These are phyloP conservation scores for Drosophila vallismaia DNA, from an alignment of 2,888 invertebrate genomes.

Conservation along the genomic window DNA sequence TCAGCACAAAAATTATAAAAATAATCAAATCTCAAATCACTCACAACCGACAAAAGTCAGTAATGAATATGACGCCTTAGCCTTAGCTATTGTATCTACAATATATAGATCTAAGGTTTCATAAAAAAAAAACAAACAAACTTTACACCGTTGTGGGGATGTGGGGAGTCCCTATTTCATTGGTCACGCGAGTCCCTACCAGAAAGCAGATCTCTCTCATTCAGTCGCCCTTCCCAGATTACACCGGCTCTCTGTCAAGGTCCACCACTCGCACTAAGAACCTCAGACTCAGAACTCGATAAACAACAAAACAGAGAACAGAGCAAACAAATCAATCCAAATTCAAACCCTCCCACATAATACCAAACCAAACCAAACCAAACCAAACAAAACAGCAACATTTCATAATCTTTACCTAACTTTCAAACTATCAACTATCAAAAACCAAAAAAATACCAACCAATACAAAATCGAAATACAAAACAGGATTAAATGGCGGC, in stretches of 20 bases:
- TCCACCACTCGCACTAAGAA: conserved; percentile 17
- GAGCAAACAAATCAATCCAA: conserved; percentile 9
- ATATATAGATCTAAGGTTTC: conserved; percentile 25
- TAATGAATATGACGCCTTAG: conserved; percentile 55
- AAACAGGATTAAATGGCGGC: conserved; percentile 89
- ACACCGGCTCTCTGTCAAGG: conserved; percentile 12
- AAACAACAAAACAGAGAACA: conserved; percentile 18
- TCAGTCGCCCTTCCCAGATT: conserved; percentile 42
- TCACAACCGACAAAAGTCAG: conserved; percentile 68
- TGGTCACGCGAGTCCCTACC: background rate
- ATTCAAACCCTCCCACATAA: conserved; percentile 38
- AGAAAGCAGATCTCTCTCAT: conserved; percentile 23
- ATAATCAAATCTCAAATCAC: conserved; percentile 6
- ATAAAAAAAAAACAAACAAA: background rate
- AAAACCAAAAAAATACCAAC: conserved; percentile 46
- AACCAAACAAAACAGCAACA: conserved; percentile 47
- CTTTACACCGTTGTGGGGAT: background rate
- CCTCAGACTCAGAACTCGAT: conserved; percentile 9
- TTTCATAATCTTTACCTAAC: conserved; percentile 18
- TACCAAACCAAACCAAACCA: conserved; percentile 34
- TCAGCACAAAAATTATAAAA: conserved; percentile 24
- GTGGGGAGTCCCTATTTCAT: background rate
- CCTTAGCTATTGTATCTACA: conserved; percentile 13
- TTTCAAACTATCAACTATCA: conserved; percentile 49
- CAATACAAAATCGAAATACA: conserved; percentile 70